These are phyloP conservation scores for Panurus biarmicus DNA, from an alignment of 2,113 vertebrate species.

Conservation along the genomic window DNA sequence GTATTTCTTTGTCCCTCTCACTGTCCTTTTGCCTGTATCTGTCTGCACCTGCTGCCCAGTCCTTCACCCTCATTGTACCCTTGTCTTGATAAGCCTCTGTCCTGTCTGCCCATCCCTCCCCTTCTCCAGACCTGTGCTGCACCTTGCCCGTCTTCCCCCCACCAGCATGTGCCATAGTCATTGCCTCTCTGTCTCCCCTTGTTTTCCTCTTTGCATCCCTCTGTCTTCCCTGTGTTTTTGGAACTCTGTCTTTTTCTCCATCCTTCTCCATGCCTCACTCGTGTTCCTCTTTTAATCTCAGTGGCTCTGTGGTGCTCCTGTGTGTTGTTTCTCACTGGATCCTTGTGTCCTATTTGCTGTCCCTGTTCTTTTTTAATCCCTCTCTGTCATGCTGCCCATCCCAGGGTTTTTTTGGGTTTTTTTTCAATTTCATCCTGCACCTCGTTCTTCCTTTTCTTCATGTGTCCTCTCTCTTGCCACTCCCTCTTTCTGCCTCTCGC, in stretches of 20 bases:
- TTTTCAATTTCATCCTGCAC: background rate
- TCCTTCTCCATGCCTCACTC: background rate
- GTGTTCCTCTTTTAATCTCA: background rate
- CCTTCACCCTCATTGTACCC: background rate
- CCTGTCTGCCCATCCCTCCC: background rate
- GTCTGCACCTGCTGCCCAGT: too few relatives aligned
- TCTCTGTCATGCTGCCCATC: background rate
- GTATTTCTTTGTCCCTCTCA: background rate
- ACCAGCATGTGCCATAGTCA: fast-evolving
- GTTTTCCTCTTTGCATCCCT: background rate
- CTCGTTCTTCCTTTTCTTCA: background rate
- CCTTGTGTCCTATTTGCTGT: background rate
- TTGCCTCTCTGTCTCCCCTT: background rate
- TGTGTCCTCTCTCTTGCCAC: background rate
- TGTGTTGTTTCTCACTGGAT: background rate
- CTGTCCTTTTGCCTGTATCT: background rate
- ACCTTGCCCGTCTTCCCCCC: background rate
- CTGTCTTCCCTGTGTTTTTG: background rate
- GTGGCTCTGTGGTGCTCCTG: background rate
- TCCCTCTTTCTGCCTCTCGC: background rate
- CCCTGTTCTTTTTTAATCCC: background rate
- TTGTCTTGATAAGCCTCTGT: background rate
- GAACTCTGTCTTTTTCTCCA: background rate
- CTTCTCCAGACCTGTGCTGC: background rate
- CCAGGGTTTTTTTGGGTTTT: fast-evolving